These are phyloP conservation scores for Sarcophaga subvicina DNA, from an alignment of 2,888 invertebrate genomes.

Conservation along the genomic window DNA sequence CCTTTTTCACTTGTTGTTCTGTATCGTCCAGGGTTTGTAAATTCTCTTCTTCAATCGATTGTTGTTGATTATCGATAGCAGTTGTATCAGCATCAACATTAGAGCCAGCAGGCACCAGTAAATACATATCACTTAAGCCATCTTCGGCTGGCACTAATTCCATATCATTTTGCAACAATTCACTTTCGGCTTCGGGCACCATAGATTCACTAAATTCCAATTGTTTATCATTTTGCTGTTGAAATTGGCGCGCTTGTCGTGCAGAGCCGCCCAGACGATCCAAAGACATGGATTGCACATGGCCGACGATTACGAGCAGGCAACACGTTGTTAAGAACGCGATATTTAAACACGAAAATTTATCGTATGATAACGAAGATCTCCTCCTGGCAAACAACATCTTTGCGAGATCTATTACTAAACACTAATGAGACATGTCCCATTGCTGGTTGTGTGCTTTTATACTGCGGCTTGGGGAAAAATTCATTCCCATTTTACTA, in stretches of 20 bases:
- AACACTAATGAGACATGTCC: constrained; percentile 81
- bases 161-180: constrained; percentile 75
- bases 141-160: constrained; percentile 71
- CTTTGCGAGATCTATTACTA: constrained; percentile 81
- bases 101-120: constrained; percentile 74
- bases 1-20: constrained; percentile 32
- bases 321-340: constrained; percentile 64
- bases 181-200: constrained; percentile 56
- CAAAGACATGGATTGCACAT: constrained; percentile 75
- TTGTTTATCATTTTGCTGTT: constrained; percentile 65
- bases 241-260: constrained; percentile 54
- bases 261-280: constrained; percentile 73
- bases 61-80: not conserved
- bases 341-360: constrained; percentile 61
- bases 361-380: constrained; percentile 59
- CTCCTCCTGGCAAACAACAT: constrained; percentile 78
- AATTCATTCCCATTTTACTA: constrained; percentile 77
- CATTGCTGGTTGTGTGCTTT: constrained; percentile 80
- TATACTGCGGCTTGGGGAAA: constrained; percentile 78
- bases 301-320: constrained; percentile 59
- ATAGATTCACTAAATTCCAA: constrained; percentile 55
- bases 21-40: constrained; percentile 38
- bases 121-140: constrained; percentile 74
- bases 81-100: constrained; percentile 13
- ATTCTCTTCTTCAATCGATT: constrained; percentile 34